Percentiles rank a stretch among this genome's conserved stretches.
Conservation (phyloP, 1,140 invertebrate species). For the Meloidogyne exigua region DNA sequence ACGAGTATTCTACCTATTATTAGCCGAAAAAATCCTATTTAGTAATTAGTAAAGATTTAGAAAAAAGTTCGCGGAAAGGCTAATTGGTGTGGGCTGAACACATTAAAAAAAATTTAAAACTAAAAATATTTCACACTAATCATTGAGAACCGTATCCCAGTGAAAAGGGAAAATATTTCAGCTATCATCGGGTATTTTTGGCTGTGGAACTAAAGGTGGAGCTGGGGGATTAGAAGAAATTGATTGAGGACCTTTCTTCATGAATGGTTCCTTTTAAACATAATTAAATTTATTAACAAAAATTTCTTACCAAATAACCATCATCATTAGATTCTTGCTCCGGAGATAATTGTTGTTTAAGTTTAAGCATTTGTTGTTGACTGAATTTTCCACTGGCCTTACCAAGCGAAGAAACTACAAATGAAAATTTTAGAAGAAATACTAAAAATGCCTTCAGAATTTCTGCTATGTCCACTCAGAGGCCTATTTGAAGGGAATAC, state of each 20-base stretch:
- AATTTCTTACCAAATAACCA: constrained; percentile 16
- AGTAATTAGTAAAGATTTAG: too few species aligned
- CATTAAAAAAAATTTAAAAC: too few species aligned
- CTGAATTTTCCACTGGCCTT: not conserved
- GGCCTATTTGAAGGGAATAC: not conserved
- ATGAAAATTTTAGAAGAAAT: not conserved
- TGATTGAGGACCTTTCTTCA: not conserved
- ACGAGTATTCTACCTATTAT: too few species aligned
- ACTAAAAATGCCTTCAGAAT: constrained; percentile 7
- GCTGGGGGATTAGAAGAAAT: constrained; percentile 4
- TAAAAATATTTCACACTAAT: too few species aligned
- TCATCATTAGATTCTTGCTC: constrained; percentile 15
- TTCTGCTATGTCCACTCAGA: constrained; percentile 6
- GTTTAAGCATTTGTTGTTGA: not conserved
- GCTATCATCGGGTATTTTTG: constrained; percentile 10
- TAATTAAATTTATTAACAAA: not conserved
- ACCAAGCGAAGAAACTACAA: not conserved
- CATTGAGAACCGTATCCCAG: too few species aligned
- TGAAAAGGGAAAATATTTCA: not conserved
- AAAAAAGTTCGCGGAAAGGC: too few species aligned
- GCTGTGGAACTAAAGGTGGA: constrained; percentile 20
- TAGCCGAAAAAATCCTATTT: too few species aligned
- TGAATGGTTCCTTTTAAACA: not conserved
- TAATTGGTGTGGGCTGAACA: too few species aligned
- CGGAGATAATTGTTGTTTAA: not conserved